A percentile compares a stretch with the other conserved stretches of the same genome.
phyloP scores from a whole-genome alignment of 1,140 invertebrate species.

The Drosophila lowei region DNA sequence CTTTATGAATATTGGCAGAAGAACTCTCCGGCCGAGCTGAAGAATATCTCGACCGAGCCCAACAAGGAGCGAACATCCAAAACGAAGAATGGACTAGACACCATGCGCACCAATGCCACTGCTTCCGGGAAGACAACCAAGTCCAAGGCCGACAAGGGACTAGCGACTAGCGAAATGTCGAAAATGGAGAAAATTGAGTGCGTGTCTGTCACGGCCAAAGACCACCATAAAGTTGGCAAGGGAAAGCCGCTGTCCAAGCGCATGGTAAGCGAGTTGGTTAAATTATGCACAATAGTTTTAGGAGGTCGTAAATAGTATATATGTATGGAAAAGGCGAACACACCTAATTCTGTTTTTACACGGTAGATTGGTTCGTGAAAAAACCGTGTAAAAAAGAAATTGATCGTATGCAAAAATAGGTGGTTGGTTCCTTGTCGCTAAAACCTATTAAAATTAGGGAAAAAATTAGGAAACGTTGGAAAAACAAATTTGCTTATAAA shows the following conservation, averaged over 20 bases:
- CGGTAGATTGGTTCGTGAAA: no score
- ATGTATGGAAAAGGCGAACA: not conserved
- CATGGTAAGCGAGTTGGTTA: slow-evolving; percentile 23
- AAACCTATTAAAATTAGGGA: no score
- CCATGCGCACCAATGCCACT: not conserved
- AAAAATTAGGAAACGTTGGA: no score
- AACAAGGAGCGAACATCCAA: not conserved
- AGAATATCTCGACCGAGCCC: slow-evolving; percentile 7
- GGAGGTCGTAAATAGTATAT: not conserved
- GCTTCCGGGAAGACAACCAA: not conserved
- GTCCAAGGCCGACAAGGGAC: slow-evolving; percentile 16
- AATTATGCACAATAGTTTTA: no score
- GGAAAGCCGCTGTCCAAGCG: slow-evolving; percentile 36
- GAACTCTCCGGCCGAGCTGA: slow-evolving; percentile 49
- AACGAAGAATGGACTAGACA: not conserved
- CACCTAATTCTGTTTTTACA: no score
- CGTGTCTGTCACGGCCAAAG: slow-evolving; percentile 37
- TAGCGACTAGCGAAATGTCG: slow-evolving; percentile 20
- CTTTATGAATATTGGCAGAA: slow-evolving; percentile 49
- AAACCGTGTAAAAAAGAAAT: no score
- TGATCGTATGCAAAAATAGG: no score
- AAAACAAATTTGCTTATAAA: no score
- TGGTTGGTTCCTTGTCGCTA: no score
- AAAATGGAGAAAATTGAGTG: slow-evolving; percentile 39
- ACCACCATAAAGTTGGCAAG: slow-evolving; percentile 63